These are phyloP conservation scores for Drosophila villosipedis DNA, from an alignment of 2,888 invertebrate genomes.

Conservation along the genomic window DNA sequence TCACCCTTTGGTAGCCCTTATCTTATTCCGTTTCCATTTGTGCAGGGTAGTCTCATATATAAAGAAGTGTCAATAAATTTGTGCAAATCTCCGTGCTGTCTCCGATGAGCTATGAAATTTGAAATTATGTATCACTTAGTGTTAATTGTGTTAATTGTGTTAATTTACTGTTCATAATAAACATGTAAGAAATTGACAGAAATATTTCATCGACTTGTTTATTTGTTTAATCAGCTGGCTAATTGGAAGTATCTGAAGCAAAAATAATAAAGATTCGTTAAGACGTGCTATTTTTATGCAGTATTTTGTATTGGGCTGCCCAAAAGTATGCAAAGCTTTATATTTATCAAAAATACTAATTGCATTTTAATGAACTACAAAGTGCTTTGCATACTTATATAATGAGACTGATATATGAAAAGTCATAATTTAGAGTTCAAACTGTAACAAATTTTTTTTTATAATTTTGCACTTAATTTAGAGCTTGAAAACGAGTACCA, in stretches of 20 bases:
- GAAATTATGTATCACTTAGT: not conserved
- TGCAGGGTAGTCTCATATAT: not conserved
- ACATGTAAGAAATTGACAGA: not conserved
- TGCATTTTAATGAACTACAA: not conserved
- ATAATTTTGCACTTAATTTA: not conserved
- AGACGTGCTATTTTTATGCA: not conserved
- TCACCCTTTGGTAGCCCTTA: not conserved
- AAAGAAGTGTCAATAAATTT: not conserved
- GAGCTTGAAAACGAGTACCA: not conserved
- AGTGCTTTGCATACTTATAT: slow-evolving; percentile 28
- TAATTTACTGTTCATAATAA: not conserved
- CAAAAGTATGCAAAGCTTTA: slow-evolving; percentile 28
- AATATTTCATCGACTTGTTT: not conserved
- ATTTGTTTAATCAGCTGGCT: not conserved
- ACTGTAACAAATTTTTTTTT: not conserved
- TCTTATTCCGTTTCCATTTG: not conserved
- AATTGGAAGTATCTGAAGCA: not conserved
- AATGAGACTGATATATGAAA: not conserved
- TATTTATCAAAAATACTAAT: too few species aligned
- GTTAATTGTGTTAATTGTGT: not conserved
- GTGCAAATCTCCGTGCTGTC: not conserved
- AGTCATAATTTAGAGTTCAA: not conserved
- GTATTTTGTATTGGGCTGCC: not conserved
- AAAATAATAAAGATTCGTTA: not conserved
- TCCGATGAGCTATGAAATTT: not conserved